These are phyloP conservation scores for Tichodroma muraria DNA, from an alignment of 2,113 vertebrate species.

Conservation along the genomic window DNA sequence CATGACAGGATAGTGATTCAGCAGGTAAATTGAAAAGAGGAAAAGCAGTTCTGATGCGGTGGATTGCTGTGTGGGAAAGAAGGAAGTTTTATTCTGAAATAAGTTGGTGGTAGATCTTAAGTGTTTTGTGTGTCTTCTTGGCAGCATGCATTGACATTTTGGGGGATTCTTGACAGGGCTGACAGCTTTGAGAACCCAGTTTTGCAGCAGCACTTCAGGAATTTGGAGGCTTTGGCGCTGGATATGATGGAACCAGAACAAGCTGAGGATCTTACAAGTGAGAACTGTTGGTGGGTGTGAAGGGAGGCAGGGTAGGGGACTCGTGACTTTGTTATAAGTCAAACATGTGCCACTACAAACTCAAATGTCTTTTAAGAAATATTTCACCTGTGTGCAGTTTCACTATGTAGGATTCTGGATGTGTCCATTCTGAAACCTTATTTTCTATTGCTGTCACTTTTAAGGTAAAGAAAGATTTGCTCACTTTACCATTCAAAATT, in stretches of 20 bases:
- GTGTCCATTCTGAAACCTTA: background rate
- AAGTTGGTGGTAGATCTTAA: background rate
- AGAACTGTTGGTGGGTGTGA: constrained; percentile 23
- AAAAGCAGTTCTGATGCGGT: background rate
- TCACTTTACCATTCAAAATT: background rate
- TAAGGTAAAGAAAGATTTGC: background rate
- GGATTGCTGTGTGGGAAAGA: background rate
- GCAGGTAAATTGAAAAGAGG: background rate
- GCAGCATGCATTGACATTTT: background rate
- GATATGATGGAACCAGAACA: constrained; percentile 84
- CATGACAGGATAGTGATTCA: background rate
- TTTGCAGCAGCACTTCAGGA: constrained; percentile 90
- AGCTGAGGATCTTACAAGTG: constrained; percentile 87
- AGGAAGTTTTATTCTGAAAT: background rate
- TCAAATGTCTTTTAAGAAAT: background rate
- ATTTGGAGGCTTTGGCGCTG: constrained; percentile 93
- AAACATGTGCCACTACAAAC: background rate
- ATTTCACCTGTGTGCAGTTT: background rate
- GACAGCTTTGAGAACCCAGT: constrained; percentile 94
- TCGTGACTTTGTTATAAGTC: background rate
- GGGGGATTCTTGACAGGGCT: constrained; percentile 70
- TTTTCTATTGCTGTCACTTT: background rate
- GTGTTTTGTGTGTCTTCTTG: background rate
- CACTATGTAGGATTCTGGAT: background rate
- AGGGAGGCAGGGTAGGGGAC: background rate